Evolutionary conservation across 1,140 invertebrate genomes (phyloP).

Genomic region (honey bee (Apis mellifera)): DNA sequence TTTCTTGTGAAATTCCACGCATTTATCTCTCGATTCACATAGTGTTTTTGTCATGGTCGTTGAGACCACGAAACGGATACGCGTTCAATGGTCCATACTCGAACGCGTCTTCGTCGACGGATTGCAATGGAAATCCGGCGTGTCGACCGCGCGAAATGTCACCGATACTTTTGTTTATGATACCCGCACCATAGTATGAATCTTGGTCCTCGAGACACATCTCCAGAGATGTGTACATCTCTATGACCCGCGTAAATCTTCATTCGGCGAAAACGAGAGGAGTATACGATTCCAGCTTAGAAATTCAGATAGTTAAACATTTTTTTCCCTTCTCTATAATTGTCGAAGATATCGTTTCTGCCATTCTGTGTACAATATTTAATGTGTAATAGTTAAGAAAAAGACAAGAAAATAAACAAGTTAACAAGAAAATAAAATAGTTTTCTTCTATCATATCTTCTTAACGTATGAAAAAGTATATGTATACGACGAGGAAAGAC

Average conservation of each 20-base stretch:
- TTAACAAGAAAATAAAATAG: no score
- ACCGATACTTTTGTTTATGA: slow-evolving; percentile 33
- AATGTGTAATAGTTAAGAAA: no score
- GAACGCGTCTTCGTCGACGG: slow-evolving; percentile 14
- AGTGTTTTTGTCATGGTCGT: neutral
- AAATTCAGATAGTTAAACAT: neutral
- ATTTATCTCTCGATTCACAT: no score
- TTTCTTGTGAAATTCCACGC: neutral
- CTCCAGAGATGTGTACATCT: neutral
- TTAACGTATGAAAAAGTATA: neutral
- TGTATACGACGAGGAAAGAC: neutral
- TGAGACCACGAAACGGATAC: neutral
- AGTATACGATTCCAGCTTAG: neutral
- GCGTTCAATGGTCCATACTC: neutral
- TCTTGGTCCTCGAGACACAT: slow-evolving; percentile 1
- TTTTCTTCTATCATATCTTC: no score
- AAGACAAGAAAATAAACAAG: no score
- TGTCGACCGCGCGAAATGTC: slow-evolving; percentile 11
- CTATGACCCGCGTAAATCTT: slow-evolving; percentile 20
- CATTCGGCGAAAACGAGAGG: neutral
- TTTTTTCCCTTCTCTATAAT: neutral
- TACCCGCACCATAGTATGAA: neutral
- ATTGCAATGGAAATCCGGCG: neutral
- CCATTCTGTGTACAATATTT: no score
- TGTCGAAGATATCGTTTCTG: no score